Percentiles rank a stretch among this genome's conserved stretches.
Evolutionary conservation across 2,113 vertebrate genomes (phyloP).

Genomic region (Ranitomeya variabilis): DNA sequence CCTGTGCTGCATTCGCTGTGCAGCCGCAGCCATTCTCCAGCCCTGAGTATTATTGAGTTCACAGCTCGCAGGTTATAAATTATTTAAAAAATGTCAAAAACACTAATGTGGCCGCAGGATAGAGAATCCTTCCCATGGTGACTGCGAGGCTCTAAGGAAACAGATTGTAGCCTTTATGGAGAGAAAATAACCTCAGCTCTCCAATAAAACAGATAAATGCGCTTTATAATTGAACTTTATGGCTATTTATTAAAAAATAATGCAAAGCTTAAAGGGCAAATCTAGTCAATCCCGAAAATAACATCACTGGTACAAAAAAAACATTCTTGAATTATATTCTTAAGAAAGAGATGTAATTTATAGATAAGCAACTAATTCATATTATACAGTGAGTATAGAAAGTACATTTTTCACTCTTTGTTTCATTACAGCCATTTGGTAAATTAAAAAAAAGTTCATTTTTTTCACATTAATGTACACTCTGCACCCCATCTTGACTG

Average conservation of each 20-base stretch:
- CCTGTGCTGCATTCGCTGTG: background rate
- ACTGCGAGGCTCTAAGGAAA: background rate
- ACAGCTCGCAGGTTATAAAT: conserved; percentile 1
- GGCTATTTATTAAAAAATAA: conserved; percentile 12
- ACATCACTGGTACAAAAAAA: background rate
- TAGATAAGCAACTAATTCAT: no score
- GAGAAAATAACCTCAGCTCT: background rate
- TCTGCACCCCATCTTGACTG: no score
- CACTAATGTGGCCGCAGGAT: conserved; percentile 13
- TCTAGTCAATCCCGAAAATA: background rate
- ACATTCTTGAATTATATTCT: background rate
- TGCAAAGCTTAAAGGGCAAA: background rate
- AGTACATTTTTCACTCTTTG: no score
- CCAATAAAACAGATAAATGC: background rate
- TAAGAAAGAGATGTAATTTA: background rate
- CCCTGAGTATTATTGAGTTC: background rate
- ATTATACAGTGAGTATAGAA: no score
- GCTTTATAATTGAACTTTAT: background rate
- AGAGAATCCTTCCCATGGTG: background rate
- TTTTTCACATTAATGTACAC: no score
- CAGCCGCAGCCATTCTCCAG: background rate
- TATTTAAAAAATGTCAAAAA: conserved; percentile 27
- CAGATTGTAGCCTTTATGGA: conserved; percentile 1
- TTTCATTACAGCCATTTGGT: no score
- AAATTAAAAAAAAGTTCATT: no score